Percentiles rank a stretch among this genome's conserved stretches.
phyloP scores from a whole-genome alignment of 1,140 invertebrate species.

The Halyomorpha halys region DNA sequence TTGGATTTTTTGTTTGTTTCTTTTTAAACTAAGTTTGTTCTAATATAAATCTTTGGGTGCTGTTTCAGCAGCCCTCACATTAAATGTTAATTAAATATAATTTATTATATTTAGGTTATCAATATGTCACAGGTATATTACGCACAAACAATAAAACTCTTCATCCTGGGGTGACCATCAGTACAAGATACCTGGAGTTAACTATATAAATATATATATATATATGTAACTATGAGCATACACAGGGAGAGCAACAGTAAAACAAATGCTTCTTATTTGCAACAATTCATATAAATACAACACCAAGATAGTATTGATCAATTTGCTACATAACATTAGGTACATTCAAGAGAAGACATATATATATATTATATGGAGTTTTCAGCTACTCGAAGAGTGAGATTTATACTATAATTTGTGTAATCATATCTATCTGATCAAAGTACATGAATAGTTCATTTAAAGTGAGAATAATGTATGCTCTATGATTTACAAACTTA shows the following conservation, averaged over 20 bases:
- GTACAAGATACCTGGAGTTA: conserved; percentile 18
- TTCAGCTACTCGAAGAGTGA: conserved; percentile 17
- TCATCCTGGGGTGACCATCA: neutral
- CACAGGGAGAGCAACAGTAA: neutral
- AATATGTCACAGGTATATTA: conserved; percentile 7
- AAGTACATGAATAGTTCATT: conserved; percentile 19
- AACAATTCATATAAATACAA: conserved; percentile 25
- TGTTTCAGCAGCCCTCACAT: conserved; percentile 10
- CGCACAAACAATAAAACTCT: conserved; percentile 9
- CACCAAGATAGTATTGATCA: conserved; percentile 24
- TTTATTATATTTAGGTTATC: conserved; percentile 14
- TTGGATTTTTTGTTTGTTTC: neutral
- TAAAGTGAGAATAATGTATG: conserved; percentile 25
- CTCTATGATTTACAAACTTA: conserved; percentile 23
- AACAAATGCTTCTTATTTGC: conserved; percentile 15
- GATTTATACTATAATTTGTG: conserved; percentile 25
- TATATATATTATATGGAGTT: conserved; percentile 16
- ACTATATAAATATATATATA: neutral
- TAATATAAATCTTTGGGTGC: conserved; percentile 5
- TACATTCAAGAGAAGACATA: conserved; percentile 25
- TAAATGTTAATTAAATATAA: conserved; percentile 17
- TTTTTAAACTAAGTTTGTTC: conserved; percentile 4
- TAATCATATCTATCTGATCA: conserved; percentile 24
- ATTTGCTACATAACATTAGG: conserved; percentile 23
- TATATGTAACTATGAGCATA: conserved; percentile 19